Conservation (phyloP, 2,113 vertebrate genomes). For the Holacanthus passer region DNA sequence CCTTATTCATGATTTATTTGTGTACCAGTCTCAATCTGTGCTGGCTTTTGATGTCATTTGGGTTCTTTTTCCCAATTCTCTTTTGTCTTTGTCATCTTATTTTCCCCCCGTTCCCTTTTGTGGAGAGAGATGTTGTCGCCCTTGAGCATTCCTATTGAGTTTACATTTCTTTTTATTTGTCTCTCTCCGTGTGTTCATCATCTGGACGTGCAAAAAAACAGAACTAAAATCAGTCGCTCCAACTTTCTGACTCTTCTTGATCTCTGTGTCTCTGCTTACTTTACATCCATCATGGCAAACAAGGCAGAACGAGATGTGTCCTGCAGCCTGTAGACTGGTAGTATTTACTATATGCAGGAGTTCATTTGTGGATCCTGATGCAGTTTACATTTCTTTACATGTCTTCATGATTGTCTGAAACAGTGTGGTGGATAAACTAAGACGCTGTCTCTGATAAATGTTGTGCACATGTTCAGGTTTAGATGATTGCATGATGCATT, state of each 20-base stretch:
- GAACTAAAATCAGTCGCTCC: background rate
- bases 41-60: conserved; percentile 31
- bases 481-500: background rate
- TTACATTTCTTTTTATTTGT: background rate
- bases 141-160: background rate
- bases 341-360: background rate
- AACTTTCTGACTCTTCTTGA: background rate
- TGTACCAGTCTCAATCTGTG: conserved; percentile 39
- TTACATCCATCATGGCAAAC: background rate
- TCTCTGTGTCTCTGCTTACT: background rate
- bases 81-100: conserved; percentile 34
- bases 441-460: background rate
- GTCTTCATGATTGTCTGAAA: background rate
- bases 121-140: background rate
- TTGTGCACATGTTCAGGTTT: background rate
- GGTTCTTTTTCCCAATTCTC: conserved; percentile 22
- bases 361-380: background rate
- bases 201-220: background rate
- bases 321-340: background rate
- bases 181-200: conserved; percentile 1
- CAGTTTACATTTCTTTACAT: background rate
- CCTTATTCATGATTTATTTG: conserved; percentile 46
- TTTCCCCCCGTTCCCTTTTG: background rate
- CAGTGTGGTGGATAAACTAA: no score
- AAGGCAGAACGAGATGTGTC: background rate